Evolutionary conservation across 2,797 vertebrate species (phyloP), one percentile per base, ranked within the genome.

Genomic region (Austrolebias charrua): DNA sequence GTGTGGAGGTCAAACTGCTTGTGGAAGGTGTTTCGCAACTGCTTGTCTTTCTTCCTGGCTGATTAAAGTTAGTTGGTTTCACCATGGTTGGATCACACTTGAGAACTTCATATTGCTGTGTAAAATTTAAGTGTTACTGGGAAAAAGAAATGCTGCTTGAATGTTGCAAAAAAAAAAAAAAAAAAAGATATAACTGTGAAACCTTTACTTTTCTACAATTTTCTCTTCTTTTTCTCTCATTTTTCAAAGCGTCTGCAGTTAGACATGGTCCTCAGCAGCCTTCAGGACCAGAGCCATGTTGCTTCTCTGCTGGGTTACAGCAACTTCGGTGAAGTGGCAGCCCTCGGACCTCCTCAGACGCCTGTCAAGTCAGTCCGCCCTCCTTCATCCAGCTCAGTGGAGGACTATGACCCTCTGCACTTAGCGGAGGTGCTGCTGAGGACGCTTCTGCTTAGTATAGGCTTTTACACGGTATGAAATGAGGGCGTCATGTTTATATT

Each of bases 221-320:
- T 15, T 55, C 38, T 56, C 6, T 33, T 46, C 73, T 6, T 54
- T 28, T 45, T 11, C 54, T 11, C 65, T 28, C 70, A 2, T 73
- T 48, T 58, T 71, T 69, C 28, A 69, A 58, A 94, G 93, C 92
- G 93, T 69, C 85, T 94, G 61, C 93, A 94, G 86, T 78, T 94
- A 63, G 93, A 94, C 71, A 93, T 94, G 92, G 93, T 94, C 63
- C 89, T 94, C 68, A 93, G 91, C 76, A 94, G 93, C 82, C 92
- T 94, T 50, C 93, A 94, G 85, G 93, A 94, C 70, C 93, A 94
- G 86, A 91, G 90, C 80, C 93, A 94, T 29, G 83, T 94, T 45
- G 93, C 93, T 5, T 93, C 92, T 63, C 80, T 94, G 49, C 82
- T 94, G 3, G 93, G 93, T 18, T 94, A 93, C 86, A 93, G 92